Evolutionary conservation across 2,113 vertebrate species (phyloP).

Genomic region (Lophochroa leadbeateri): DNA sequence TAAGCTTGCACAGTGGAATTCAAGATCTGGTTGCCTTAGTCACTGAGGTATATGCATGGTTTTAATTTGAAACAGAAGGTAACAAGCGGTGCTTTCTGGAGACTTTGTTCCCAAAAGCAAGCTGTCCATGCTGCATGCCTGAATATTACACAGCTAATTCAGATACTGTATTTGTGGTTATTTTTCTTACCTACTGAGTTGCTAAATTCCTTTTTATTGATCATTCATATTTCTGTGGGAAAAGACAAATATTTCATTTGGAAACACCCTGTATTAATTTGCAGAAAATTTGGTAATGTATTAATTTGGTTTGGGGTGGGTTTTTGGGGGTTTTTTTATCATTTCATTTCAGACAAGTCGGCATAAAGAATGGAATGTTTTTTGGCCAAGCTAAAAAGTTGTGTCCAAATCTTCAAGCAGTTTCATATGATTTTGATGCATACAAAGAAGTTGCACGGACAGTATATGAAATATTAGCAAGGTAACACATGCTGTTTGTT

Average conservation of each 20-base stretch:
- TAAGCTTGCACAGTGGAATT: not conserved
- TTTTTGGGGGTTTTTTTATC: not conserved
- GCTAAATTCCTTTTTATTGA: not conserved
- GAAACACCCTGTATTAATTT: not conserved
- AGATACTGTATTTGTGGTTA: not conserved
- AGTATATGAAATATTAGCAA: constrained; percentile 92
- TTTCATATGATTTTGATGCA: constrained; percentile 92
- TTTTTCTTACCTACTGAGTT: not conserved
- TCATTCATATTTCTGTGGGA: constrained; percentile 50
- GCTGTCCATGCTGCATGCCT: not conserved
- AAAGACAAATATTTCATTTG: constrained; percentile 26
- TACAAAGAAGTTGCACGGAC: constrained; percentile 92
- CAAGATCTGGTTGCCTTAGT: not conserved
- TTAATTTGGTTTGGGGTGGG: not conserved
- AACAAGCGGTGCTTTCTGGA: not conserved
- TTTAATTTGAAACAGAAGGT: not conserved
- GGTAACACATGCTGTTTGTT: constrained; percentile 71
- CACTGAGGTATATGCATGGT: not conserved
- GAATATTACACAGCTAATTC: not conserved
- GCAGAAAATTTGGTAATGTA: not conserved
- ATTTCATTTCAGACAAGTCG: constrained; percentile 81
- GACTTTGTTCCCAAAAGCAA: not conserved
- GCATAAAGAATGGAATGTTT: constrained; percentile 97
- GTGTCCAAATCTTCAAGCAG: constrained; percentile 89
- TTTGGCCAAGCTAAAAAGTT: constrained; percentile 94